Conservation (phyloP, 2,888 invertebrate genomes). For the Xanthia togata region DNA sequence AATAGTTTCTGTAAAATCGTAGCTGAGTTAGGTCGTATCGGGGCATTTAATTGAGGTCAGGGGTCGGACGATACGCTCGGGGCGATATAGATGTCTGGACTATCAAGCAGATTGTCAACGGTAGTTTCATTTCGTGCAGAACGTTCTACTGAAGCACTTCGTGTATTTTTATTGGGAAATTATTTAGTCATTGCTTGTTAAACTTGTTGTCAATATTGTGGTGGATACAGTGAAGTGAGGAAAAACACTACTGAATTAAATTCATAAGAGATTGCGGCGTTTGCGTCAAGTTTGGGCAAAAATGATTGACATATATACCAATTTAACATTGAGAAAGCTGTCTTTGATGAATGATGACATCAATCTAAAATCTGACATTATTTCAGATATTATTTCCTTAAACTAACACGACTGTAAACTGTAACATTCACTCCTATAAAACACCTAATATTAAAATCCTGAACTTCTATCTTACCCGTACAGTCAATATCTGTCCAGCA, state of each 20-base stretch:
- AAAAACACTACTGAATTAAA: neutral
- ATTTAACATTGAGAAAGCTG: neutral
- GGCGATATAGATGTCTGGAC: conserved; percentile 58
- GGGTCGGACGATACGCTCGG: conserved; percentile 68
- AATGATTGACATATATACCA: neutral
- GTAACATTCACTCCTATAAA: neutral
- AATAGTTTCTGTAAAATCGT: conserved; percentile 67
- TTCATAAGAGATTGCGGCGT: neutral
- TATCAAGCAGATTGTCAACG: conserved; percentile 48
- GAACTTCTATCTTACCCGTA: conserved; percentile 21
- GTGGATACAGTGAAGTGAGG: neutral
- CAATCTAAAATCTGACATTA: neutral
- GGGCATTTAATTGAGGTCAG: conserved; percentile 71
- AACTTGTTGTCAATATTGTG: conserved; percentile 4
- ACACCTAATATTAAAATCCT: neutral
- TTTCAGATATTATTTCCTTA: neutral
- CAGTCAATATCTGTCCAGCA: conserved; percentile 37
- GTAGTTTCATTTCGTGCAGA: conserved; percentile 52
- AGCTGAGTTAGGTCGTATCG: conserved; percentile 64
- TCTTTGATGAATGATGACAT: neutral
- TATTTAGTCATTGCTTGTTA: neutral
- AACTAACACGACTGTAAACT: neutral
- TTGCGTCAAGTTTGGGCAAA: too few species aligned
- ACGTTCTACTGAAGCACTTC: conserved; percentile 21
- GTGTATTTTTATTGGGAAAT: conserved; percentile 26